phyloP scores from a whole-genome alignment of 2,888 invertebrate species.

The Minunthozetes semirufus region DNA sequence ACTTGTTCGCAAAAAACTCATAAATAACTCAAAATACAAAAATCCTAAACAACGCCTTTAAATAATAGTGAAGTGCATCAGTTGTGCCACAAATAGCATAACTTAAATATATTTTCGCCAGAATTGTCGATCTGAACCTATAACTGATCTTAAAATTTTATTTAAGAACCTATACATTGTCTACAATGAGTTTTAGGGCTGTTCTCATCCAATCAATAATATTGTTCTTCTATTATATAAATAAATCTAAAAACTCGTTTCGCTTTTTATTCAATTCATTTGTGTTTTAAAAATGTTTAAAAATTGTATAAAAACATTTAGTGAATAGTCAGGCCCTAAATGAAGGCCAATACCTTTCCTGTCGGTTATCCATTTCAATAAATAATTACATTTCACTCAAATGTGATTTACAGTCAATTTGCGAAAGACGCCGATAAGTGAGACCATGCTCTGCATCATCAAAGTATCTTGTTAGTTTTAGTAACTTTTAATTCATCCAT shows the following conservation, averaged over 20 bases:
- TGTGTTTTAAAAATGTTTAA: background rate
- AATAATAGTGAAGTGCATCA: constrained; percentile 2
- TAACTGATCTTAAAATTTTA: constrained; percentile 12
- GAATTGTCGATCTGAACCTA: constrained; percentile 18
- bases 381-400: no score
- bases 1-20: constrained; percentile 19
- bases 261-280: background rate
- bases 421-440: no score
- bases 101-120: background rate
- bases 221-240: constrained; percentile 1
- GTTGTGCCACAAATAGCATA: constrained; percentile 11
- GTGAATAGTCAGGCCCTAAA: no score
- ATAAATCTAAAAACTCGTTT: background rate
- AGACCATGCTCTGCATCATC: no score
- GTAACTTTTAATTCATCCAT: no score
- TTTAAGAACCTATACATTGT: constrained; percentile 29
- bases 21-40: constrained; percentile 29
- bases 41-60: constrained; percentile 23
- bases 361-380: no score
- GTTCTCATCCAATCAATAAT: constrained; percentile 4
- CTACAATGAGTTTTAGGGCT: background rate
- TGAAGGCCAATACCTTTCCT: no score
- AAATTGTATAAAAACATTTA: background rate
- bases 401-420: no score
- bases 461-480: no score